phyloP scores from a whole-genome alignment of 2,888 invertebrate species.

The Limenitis camilla region DNA sequence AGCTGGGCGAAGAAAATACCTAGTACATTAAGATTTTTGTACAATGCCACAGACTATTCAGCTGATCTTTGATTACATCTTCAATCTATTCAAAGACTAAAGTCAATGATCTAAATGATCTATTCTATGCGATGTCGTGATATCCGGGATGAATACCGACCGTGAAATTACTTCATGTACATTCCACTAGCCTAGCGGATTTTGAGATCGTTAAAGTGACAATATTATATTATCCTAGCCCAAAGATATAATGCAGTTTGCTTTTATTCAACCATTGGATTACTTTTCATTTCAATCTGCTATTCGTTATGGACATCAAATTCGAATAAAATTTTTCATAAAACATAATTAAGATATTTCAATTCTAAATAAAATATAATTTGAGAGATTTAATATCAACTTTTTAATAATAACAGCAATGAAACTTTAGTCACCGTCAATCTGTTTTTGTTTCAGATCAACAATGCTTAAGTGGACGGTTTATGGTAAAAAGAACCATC shows the following conservation, averaged over 20 bases:
- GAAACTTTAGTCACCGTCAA: no score
- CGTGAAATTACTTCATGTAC: constrained; percentile 24
- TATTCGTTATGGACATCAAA: constrained; percentile 12
- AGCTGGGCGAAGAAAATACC: no score
- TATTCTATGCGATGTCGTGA: constrained; percentile 11
- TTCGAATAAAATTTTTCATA: constrained; percentile 1
- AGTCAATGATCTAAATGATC: constrained; percentile 7
- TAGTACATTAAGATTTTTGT: no score
- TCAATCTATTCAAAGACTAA: neutral
- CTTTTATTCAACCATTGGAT: constrained; percentile 7
- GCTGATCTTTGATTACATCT: no score
- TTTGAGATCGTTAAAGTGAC: constrained; percentile 13
- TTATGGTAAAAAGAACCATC: constrained; percentile 63
- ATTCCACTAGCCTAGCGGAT: constrained; percentile 21
- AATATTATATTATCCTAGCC: neutral
- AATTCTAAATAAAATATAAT: no score
- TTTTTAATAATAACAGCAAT: no score
- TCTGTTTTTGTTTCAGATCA: constrained; percentile 43
- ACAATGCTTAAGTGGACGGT: constrained; percentile 79
- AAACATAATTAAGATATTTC: no score
- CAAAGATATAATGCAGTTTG: constrained; percentile 5
- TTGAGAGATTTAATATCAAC: no score
- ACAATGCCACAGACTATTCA: no score
- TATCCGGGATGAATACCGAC: constrained; percentile 16
- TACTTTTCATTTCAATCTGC: constrained; percentile 9